phyloP scores from a whole-genome alignment of 2,113 vertebrate genomes.

The Capreolus pygargus region DNA sequence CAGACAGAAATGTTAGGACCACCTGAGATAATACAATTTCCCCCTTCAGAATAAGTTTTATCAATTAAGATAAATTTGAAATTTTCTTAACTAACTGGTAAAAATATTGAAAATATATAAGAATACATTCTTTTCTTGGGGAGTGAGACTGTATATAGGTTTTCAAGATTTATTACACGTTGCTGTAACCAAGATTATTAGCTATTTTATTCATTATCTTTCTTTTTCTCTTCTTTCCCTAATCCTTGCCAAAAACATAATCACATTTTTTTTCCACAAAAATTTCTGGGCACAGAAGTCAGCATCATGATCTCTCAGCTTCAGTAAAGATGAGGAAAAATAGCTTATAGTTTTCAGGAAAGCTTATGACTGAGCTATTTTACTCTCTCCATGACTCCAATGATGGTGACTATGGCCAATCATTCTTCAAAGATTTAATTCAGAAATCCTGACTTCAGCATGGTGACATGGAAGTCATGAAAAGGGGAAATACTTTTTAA shows the following conservation, averaged over 20 bases:
- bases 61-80: background rate
- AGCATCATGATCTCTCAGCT: background rate
- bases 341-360: too few species aligned
- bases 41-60: background rate
- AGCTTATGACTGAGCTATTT: too few species aligned
- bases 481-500: background rate
- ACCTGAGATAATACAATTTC: background rate
- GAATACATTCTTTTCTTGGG: background rate
- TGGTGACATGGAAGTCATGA: background rate
- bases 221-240: background rate
- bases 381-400: background rate
- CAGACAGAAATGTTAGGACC: background rate
- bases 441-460: background rate
- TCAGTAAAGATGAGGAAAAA: too few species aligned
- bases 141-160: background rate
- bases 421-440: background rate
- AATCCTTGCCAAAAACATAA: too few species aligned
- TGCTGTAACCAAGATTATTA: background rate
- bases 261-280: too few species aligned
- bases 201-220: background rate
- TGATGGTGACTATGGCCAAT: background rate
- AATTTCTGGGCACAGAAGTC: too few species aligned
- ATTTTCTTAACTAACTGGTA: background rate
- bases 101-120: background rate
- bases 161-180: background rate